phyloP scores from a whole-genome alignment of 1,140 invertebrate genomes.

The Heliothis virescens region DNA sequence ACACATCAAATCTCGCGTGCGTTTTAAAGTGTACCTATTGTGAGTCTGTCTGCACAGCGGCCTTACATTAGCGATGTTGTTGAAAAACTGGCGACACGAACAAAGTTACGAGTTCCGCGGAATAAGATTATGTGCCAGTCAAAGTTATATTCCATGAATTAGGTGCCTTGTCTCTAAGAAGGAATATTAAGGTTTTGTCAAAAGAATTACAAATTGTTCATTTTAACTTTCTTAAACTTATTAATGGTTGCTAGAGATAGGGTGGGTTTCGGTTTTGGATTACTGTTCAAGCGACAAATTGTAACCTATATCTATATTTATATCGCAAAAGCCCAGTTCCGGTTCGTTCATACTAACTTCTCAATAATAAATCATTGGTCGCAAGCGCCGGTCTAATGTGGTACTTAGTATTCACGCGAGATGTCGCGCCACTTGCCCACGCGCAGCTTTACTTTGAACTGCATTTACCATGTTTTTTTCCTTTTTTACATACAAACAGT shows the following conservation, averaged over 20 bases:
- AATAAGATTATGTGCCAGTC: not conserved
- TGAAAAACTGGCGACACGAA: not conserved
- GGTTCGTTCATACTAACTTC: not conserved
- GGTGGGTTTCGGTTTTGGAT: too few relatives aligned
- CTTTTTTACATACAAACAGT: not conserved
- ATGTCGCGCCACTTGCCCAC: not conserved
- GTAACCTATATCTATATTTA: too few relatives aligned
- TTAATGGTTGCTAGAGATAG: too few relatives aligned
- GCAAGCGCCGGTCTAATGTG: not conserved
- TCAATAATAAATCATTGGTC: not conserved
- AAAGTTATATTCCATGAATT: not conserved
- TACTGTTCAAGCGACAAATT: too few relatives aligned
- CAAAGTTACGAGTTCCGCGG: constrained; percentile 6
- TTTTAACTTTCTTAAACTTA: too few relatives aligned
- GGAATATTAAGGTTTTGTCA: not conserved
- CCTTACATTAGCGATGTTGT: not conserved
- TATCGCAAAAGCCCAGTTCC: not conserved
- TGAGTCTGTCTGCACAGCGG: not conserved
- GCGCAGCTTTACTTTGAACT: not conserved
- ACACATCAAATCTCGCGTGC: too few relatives aligned
- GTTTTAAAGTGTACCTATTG: not conserved
- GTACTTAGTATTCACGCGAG: constrained; percentile 1
- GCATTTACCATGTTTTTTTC: not conserved
- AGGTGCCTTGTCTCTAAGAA: not conserved
- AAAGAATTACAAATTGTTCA: too few relatives aligned